A percentile compares a stretch with the other conserved stretches of the same genome.
Conservation (phyloP, 2,888 invertebrate species). For the Cistogaster globosa region DNA sequence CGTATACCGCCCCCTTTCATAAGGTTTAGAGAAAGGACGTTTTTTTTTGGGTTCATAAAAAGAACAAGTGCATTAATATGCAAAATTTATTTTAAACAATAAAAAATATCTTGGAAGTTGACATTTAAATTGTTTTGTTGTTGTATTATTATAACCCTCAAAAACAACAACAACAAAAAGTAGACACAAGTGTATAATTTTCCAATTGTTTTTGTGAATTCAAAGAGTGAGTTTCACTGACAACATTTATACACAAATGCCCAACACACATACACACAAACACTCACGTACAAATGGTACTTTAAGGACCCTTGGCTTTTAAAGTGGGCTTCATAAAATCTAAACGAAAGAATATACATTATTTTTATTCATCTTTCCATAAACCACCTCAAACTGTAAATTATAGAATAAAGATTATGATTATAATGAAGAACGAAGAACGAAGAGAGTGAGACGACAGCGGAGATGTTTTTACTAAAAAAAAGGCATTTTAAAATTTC, state of each 20-base stretch:
- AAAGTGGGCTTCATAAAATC: slow-evolving; percentile 40
- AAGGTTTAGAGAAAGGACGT: background rate
- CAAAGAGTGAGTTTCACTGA: slow-evolving; percentile 27
- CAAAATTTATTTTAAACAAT: slow-evolving; percentile 71
- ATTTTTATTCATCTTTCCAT: slow-evolving; percentile 33
- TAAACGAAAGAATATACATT: slow-evolving; percentile 20
- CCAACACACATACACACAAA: background rate
- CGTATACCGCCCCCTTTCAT: slow-evolving; percentile 33
- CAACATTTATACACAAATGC: slow-evolving; percentile 27
- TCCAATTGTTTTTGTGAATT: slow-evolving; percentile 80
- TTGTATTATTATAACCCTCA: slow-evolving; percentile 61
- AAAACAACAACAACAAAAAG: slow-evolving; percentile 46
- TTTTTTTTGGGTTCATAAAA: slow-evolving; percentile 29
- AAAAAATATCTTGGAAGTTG: slow-evolving; percentile 67
- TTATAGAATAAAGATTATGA: slow-evolving; percentile 61
- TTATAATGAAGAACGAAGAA: slow-evolving; percentile 67
- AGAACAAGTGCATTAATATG: slow-evolving; percentile 72
- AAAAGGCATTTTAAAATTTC: slow-evolving; percentile 79
- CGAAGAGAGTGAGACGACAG: background rate
- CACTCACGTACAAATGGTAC: slow-evolving; percentile 42
- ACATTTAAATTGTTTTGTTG: slow-evolving; percentile 65
- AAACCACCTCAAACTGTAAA: slow-evolving; percentile 48
- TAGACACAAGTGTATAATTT: slow-evolving; percentile 81
- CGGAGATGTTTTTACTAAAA: slow-evolving; percentile 72
- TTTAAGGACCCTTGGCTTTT: slow-evolving; percentile 56